Conservation (phyloP, 2,797 vertebrate species). For the Danio aesculapii region DNA sequence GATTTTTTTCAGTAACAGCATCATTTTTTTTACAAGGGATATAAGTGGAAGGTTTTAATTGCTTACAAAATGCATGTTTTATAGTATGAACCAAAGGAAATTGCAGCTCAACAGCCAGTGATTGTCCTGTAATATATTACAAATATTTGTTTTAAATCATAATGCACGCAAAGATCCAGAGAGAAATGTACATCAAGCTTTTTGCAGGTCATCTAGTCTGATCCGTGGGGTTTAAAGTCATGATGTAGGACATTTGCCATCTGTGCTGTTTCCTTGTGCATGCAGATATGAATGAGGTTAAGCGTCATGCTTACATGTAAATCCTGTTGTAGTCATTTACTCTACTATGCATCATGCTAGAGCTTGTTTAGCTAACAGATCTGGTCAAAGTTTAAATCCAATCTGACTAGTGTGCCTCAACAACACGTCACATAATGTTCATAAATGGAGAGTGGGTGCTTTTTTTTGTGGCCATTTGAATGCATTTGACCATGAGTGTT, state of each 20-base stretch:
- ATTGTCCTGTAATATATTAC: too few relatives aligned
- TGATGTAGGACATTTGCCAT: constrained; percentile 18
- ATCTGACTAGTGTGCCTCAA: too few relatives aligned
- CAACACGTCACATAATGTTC: too few relatives aligned
- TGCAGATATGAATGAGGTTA: constrained; percentile 30
- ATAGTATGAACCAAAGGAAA: too few relatives aligned
- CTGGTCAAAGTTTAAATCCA: neutral
- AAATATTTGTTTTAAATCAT: neutral
- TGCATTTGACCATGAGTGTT: too few relatives aligned
- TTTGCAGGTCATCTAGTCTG: constrained; percentile 5
- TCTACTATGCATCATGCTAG: neutral
- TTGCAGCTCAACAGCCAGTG: too few relatives aligned
- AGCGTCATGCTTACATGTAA: constrained; percentile 13
- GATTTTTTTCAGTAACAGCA: neutral
- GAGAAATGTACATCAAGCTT: constrained; percentile 1
- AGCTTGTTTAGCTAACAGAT: neutral
- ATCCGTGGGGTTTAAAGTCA: constrained; percentile 4
- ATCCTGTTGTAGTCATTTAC: constrained; percentile 6
- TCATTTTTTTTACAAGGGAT: neutral
- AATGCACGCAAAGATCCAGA: neutral
- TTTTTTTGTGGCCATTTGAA: too few relatives aligned
- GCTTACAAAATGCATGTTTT: too few relatives aligned
- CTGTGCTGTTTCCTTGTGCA: constrained; percentile 6
- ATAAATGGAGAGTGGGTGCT: too few relatives aligned
- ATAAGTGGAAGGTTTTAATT: neutral